Evolutionary conservation across 2,888 invertebrate genomes (phyloP).

Genomic region (Gari tellinella): DNA sequence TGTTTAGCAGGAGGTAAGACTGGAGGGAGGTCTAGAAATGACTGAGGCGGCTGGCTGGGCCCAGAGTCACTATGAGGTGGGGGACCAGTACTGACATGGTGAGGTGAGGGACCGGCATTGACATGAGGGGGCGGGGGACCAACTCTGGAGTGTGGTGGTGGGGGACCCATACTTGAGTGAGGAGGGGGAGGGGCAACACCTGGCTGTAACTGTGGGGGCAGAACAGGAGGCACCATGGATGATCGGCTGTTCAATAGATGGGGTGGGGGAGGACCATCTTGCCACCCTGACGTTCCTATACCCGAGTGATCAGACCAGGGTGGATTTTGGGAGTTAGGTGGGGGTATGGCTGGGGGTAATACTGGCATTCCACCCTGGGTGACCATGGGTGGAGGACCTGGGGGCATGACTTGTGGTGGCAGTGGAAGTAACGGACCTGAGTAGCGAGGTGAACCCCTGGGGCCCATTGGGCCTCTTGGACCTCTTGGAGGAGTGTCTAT

Average conservation of each 20-base stretch:
- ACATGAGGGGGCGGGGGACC: background rate
- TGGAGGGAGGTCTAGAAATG: too few relatives aligned
- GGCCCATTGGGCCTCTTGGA: conserved; percentile 6
- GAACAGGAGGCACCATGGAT: conserved; percentile 14
- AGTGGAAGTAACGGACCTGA: conserved; percentile 14
- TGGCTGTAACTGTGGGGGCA: conserved; percentile 36
- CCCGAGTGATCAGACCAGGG: background rate
- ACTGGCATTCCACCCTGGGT: conserved; percentile 4
- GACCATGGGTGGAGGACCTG: conserved; percentile 5
- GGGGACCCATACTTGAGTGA: background rate
- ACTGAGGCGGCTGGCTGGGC: background rate
- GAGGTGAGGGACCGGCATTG: background rate
- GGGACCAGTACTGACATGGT: background rate
- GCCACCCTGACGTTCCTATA: conserved; percentile 25
- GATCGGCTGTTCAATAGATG: conserved; percentile 20
- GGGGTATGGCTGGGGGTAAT: conserved; percentile 8
- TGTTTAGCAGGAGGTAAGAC: background rate
- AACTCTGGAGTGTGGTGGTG: conserved; percentile 3
- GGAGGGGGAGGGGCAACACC: conserved; percentile 22
- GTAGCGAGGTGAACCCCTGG: conserved; percentile 3
- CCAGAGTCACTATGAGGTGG: background rate
- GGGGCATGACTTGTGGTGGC: conserved; percentile 10
- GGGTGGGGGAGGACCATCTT: conserved; percentile 2
- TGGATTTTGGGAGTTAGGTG: background rate
- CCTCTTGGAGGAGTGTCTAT: conserved; percentile 41